Base-by-base conservation (phyloP, 2,797 vertebrate genomes). In the Esox lucius region DNA sequence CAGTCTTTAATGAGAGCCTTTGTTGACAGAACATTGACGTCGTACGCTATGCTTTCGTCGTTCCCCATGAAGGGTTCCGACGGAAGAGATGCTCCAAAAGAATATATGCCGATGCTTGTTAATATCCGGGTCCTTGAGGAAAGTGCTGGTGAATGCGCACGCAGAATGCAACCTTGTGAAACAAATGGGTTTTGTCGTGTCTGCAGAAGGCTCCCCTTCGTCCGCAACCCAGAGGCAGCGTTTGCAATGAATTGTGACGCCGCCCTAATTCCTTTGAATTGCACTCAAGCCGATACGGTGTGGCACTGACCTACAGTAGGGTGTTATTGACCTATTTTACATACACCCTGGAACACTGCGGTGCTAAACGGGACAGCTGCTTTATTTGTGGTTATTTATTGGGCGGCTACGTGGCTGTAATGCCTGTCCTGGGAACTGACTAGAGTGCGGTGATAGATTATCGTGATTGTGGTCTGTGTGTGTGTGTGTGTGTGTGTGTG, bases 401-500 rank as follows among this genome's bases (percentile, higher is more conserved):
- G 88, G 88, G 92, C 88, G 83, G 88, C 88, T 89, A 91, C 92
- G 90, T 93, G 90, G 81, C 80, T 88, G 91, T 93, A 92, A 92
- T 91, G 91, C 91, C 85, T 89, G 89, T 94, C 88, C 89, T 89
- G 91, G 91, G 91, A 90, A 88, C 94, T 90, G 75, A 89, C 92
- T 94, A 92, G 91, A 94, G 93, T 90, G 90, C 93, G 89, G 90
- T 92, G 94, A 90, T 92, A 93, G 91, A 93, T 94, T 91, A 94
- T 92, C 90, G 91, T 94, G 93, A 93, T 93, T 92, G 92, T 88
- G 91, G 84, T 72, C 75, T 71, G 75, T 59, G 64, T 56, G 46
- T 28, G 35, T 70, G 56, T 75, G 74, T 75, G 74, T 64, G 67
- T 75, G 74, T 77, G 49, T 15, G 46, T 16, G 4, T 59, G 75